phyloP scores from a whole-genome alignment of 1,140 invertebrate genomes.

The Drosophila orena region DNA sequence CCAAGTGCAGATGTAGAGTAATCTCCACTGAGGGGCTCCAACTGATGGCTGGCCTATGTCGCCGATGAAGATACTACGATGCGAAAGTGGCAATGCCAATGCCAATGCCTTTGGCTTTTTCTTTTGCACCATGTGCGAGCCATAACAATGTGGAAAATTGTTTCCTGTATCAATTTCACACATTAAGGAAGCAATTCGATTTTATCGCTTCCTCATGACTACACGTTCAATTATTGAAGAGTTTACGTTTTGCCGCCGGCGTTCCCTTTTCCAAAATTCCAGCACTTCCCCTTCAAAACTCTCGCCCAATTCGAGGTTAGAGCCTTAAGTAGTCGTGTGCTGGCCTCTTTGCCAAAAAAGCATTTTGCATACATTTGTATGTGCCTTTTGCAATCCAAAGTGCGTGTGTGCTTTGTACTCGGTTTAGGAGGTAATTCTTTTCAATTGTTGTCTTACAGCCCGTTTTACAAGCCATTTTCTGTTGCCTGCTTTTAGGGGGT shows the following conservation, averaged over 20 bases:
- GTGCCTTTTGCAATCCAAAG: conserved; percentile 6
- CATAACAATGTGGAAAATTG: conserved; percentile 84
- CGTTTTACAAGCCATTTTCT: conserved; percentile 69
- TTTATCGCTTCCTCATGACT: conserved; percentile 84
- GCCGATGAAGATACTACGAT: conserved; percentile 42
- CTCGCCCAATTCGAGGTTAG: conserved; percentile 8
- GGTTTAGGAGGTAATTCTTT: conserved; percentile 70
- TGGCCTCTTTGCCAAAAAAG: conserved; percentile 51
- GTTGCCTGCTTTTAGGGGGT: conserved; percentile 13
- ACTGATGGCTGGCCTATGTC: conserved; percentile 44
- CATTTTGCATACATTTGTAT: conserved; percentile 54
- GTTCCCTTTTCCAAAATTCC: conserved; percentile 6
- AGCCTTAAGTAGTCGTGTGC: conserved; percentile 36
- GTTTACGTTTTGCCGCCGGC: conserved; percentile 73
- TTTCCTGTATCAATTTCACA: conserved; percentile 84
- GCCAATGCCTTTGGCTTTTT: conserved; percentile 17
- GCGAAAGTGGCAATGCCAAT: conserved; percentile 18
- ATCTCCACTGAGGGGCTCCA: conserved; percentile 13
- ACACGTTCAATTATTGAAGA: conserved; percentile 83
- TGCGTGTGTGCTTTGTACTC: conserved; percentile 11
- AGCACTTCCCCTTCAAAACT: neutral
- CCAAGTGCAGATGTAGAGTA: conserved; percentile 15
- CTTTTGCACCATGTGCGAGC: conserved; percentile 73
- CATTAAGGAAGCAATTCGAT: conserved; percentile 84
- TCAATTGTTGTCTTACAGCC: conserved; percentile 73